Percentiles rank a stretch among this genome's conserved stretches.
phyloP scores from a whole-genome alignment of 2,888 invertebrate genomes.

The Scaptomyza reducta region DNA sequence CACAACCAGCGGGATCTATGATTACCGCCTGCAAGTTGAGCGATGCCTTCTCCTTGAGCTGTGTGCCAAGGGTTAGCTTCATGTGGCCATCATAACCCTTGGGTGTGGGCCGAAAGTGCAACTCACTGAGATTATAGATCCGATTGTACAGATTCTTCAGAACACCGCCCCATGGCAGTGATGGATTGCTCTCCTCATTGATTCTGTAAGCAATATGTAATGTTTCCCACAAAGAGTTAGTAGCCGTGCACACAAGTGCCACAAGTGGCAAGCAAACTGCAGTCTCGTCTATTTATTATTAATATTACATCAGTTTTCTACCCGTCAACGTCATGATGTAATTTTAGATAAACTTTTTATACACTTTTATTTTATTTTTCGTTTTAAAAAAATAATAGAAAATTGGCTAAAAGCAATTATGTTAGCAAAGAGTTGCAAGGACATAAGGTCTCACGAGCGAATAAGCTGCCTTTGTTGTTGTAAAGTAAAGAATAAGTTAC shows the following conservation, averaged over 20 bases:
- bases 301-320: not conserved
- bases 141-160: slow-evolving; percentile 65
- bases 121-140: slow-evolving; percentile 65
- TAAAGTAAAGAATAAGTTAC: too few relatives aligned
- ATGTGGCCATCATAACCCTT: slow-evolving; percentile 61
- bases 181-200: slow-evolving; percentile 78
- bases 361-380: not conserved
- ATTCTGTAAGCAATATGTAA: slow-evolving; percentile 55
- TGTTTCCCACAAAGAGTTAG: too few relatives aligned
- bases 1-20: slow-evolving; percentile 73
- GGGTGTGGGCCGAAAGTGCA: slow-evolving; percentile 43
- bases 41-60: slow-evolving; percentile 62
- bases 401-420: too few relatives aligned
- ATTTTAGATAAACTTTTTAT: not conserved
- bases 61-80: slow-evolving; percentile 46
- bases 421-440: not conserved
- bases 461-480: not conserved
- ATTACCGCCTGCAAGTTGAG: slow-evolving; percentile 73
- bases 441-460: not conserved
- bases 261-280: too few relatives aligned
- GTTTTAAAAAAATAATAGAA: too few relatives aligned
- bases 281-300: not conserved
- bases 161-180: slow-evolving; percentile 81
- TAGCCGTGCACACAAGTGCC: too few relatives aligned
- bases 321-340: not conserved